Conservation (phyloP, 2,113 vertebrate genomes). For the Bubo bubo region DNA sequence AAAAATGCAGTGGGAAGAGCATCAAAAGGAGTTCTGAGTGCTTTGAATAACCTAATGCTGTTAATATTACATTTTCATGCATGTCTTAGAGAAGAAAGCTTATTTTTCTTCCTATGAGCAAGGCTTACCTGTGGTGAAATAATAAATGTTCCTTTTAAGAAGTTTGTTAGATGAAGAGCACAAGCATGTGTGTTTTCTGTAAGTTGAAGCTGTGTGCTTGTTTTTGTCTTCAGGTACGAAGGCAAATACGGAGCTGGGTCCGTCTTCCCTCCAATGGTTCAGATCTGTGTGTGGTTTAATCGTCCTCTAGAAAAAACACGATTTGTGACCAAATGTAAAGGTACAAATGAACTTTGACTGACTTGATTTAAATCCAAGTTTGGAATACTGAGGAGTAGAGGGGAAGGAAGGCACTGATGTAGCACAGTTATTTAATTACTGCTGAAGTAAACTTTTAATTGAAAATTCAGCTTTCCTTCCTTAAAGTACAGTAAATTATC, state of each 20-base stretch:
- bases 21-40: not conserved
- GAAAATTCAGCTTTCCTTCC: slow-evolving; percentile 6
- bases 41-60: not conserved
- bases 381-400: not conserved
- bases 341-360: slow-evolving; percentile 68
- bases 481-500: not conserved
- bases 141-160: not conserved
- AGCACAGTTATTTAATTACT: not conserved
- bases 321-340: slow-evolving; percentile 89
- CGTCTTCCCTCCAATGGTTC: slow-evolving; percentile 82
- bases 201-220: not conserved
- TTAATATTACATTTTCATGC: not conserved
- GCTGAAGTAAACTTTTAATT: not conserved
- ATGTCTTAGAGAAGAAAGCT: not conserved
- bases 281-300: slow-evolving; percentile 86
- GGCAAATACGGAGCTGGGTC: slow-evolving; percentile 84
- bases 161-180: not conserved
- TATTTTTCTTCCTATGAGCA: not conserved
- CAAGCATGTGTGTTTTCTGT: not conserved
- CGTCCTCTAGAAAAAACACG: slow-evolving; percentile 88
- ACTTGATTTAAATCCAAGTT: not conserved
- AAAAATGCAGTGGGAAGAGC: not conserved
- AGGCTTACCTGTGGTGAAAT: not conserved
- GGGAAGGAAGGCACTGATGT: slow-evolving; percentile 5
- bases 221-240: slow-evolving; percentile 79